phyloP scores from a whole-genome alignment of 2,113 vertebrate species.

The Brienomyrus longianalis region DNA sequence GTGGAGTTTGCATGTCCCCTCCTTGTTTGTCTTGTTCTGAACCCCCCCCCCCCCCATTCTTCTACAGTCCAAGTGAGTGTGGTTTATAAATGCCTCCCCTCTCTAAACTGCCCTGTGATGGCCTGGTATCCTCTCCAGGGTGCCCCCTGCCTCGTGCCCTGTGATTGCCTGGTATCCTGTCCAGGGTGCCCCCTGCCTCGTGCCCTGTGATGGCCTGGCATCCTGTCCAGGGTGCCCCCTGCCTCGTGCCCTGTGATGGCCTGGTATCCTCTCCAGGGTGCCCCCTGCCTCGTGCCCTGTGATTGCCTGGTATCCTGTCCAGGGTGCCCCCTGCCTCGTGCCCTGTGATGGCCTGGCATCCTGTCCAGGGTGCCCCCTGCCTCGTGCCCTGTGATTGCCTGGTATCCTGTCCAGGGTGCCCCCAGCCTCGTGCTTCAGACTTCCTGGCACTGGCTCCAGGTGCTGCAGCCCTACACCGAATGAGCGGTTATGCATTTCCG shows the following conservation, averaged over 20 bases:
- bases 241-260: not conserved
- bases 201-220: not conserved
- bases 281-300: too few species aligned
- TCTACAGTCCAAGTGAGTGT: not conserved
- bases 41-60: not conserved
- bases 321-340: too few species aligned
- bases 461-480: not conserved
- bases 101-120: not conserved
- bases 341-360: too few species aligned
- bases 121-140: not conserved
- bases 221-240: not conserved
- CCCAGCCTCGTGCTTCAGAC: not conserved
- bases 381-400: not conserved
- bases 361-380: not conserved
- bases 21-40: not conserved
- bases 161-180: too few species aligned
- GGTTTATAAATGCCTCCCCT: not conserved
- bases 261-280: too few species aligned
- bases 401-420: not conserved
- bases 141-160: not conserved
- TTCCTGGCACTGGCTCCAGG: not conserved
- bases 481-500: too few species aligned
- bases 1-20: not conserved
- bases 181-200: too few species aligned
- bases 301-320: too few species aligned